Conservation (phyloP, 2,888 invertebrate genomes). For the Thecophora atra region DNA sequence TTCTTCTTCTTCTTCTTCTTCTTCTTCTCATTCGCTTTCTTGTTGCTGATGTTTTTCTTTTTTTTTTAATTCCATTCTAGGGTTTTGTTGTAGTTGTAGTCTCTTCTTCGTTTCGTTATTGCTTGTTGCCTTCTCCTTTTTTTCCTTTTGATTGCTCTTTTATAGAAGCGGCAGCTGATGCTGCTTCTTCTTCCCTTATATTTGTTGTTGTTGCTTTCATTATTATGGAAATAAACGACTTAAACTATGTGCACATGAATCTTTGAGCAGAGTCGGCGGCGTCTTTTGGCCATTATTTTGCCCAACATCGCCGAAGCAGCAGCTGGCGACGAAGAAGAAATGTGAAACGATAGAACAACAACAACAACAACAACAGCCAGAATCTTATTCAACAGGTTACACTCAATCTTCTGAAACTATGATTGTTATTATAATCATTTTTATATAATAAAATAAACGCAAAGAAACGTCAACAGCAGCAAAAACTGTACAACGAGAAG, state of each 20-base stretch:
- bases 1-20: no score
- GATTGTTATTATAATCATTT: slow-evolving; percentile 26
- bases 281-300: no score
- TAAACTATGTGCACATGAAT: slow-evolving; percentile 15
- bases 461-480: slow-evolving; percentile 3
- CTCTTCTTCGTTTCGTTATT: not conserved
- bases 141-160: slow-evolving; percentile 22
- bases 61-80: no score
- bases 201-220: slow-evolving; percentile 19
- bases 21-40: not conserved
- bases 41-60: not conserved
- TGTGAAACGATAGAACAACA: not conserved
- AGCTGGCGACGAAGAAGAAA: slow-evolving; percentile 25
- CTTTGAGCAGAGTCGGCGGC: not conserved
- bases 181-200: slow-evolving; percentile 9
- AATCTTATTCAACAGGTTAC: slow-evolving; percentile 23
- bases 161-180: not conserved
- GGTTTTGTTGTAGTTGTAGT: no score
- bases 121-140: slow-evolving; percentile 44
- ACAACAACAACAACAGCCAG: slow-evolving; percentile 18
- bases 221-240: slow-evolving; percentile 37
- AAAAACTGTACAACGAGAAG: slow-evolving; percentile 12
- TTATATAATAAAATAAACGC: slow-evolving; percentile 21
- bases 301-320: slow-evolving; percentile 41
- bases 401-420: slow-evolving; percentile 19